Base-by-base conservation (phyloP, 1,140 invertebrate genomes). In the Alviniconcha marisindica region DNA sequence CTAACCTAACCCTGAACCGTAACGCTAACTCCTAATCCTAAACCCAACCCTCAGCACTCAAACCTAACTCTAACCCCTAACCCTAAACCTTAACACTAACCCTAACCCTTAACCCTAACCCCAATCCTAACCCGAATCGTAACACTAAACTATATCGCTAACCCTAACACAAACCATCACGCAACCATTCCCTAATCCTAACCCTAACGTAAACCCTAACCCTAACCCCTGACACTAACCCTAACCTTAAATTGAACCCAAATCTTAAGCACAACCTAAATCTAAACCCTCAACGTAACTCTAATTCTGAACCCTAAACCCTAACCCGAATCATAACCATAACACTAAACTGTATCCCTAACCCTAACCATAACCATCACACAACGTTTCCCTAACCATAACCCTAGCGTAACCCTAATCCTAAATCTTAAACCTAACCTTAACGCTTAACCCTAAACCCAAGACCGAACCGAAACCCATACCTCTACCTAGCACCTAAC, bases 201-300 rank as follows among this genome's bases (percentile, higher is more conserved):
- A 60, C 56, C 56, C 56, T 60, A 60, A 60, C 56, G 7, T 24
- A 12, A 60, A 60, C 56, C 56, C 56, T 60, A 60, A 60, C 56
- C 56, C 56, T 60, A 60, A 60, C 56, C 56, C 56, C 56, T 60
- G 24, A 60, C 56, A 7, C 56, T 60, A 60, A 60, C 56, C 56
- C 56, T 60, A 60, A 60, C 56, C 56, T 24, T 60, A 60, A 60
- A 7, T 24, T 24, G 7, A 60, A 60, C 56, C 56, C 56, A 12
- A 60, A 60, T 24, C 56, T 24, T 60, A 48, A 48, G 18, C 44
- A 48, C 18, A 48, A 48, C 44, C 44, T 48, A 48, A 48, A 10
- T 5, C 56, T 28, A 18, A 24, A 60, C 15, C 56, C 56, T 28
- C 4, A 60, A 10, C 56, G 7, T 28, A 24, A 60, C 15, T 24